Conservation (phyloP, 1,140 invertebrate genomes). For the Heliconius hewitsoni region DNA sequence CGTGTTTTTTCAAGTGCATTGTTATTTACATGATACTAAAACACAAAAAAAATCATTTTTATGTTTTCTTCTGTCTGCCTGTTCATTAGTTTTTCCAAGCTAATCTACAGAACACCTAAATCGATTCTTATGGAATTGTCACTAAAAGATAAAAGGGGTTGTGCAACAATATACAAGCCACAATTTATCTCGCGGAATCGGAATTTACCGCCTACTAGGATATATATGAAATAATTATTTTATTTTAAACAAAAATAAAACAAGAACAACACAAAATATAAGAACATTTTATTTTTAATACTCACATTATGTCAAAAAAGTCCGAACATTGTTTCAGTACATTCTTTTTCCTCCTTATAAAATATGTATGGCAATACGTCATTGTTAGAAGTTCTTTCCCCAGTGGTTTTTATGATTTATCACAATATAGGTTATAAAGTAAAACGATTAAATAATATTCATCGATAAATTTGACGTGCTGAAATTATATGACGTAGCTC, state of each 20-base stretch:
- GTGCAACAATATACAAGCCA: no score
- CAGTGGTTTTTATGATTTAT: slow-evolving; percentile 31
- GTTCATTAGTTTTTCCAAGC: no score
- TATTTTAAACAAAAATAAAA: not conserved
- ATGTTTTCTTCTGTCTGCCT: no score
- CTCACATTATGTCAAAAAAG: not conserved
- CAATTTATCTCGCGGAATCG: no score
- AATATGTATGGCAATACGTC: slow-evolving; percentile 35
- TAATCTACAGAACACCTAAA: no score
- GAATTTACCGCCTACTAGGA: not conserved
- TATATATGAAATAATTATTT: not conserved
- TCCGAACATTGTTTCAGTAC: slow-evolving; percentile 18
- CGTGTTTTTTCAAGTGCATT: no score
- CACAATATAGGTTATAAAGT: slow-evolving; percentile 19
- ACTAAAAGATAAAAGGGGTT: no score
- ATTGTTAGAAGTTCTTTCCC: slow-evolving; percentile 27
- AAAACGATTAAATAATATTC: slow-evolving; percentile 22
- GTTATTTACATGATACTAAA: no score
- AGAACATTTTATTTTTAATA: not conserved
- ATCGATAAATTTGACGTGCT: slow-evolving; percentile 16
- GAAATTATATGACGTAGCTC: not conserved
- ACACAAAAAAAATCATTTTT: no score
- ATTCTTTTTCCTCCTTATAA: slow-evolving; percentile 21
- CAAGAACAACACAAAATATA: not conserved
- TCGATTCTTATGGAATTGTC: no score